Conservation (phyloP, 2,888 invertebrate species). For the Dione juno region DNA sequence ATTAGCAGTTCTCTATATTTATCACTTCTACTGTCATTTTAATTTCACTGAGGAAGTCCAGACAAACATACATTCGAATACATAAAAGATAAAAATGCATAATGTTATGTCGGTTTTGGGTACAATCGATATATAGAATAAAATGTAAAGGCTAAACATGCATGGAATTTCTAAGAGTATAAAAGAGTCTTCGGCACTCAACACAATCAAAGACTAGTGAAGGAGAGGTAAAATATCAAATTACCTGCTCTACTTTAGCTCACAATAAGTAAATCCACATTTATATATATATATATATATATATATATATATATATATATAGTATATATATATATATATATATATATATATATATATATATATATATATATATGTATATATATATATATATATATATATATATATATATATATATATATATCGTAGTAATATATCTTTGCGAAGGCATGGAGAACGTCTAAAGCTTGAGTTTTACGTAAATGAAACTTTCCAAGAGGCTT, state of each 20-base stretch:
- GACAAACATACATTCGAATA: neutral
- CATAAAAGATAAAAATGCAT: too few species aligned
- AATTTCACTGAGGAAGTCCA: neutral
- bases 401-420: neutral
- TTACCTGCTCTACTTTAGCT: neutral
- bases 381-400: neutral
- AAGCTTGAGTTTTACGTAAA: conserved; percentile 52
- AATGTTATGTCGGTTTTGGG: too few species aligned
- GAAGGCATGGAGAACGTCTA: neutral
- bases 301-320: neutral
- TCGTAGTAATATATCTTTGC: neutral
- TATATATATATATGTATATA: neutral
- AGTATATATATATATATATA: neutral
- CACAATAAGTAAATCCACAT: neutral
- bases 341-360: neutral
- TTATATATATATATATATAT: neutral
- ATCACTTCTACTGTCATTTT: neutral
- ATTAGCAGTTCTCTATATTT: too few species aligned
- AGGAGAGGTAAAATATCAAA: conserved; percentile 13
- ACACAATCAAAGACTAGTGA: conserved; percentile 5
- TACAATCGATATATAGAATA: neutral
- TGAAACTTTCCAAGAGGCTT: conserved; percentile 64
- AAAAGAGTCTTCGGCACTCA: conserved; percentile 8
- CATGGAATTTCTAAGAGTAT: neutral
- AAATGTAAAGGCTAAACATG: conserved; percentile 1